Conservation (phyloP, 1,140 invertebrate species). For the Palaemon carinicauda region DNA sequence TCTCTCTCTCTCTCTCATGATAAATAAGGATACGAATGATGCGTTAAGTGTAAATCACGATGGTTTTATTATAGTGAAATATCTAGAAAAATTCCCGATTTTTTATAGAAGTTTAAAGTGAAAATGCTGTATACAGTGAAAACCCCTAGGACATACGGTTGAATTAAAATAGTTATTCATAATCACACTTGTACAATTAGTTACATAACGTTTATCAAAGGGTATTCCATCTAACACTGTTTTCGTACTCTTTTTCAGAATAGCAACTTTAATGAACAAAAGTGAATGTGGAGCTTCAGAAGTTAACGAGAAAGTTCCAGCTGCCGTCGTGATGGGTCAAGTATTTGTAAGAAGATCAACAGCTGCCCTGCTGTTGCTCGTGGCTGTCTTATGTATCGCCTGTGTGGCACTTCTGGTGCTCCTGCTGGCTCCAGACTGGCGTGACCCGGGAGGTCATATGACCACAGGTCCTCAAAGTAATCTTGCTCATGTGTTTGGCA, state of each 20-base stretch:
- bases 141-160: too few relatives aligned
- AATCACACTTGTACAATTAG: too few relatives aligned
- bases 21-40: neutral
- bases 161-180: too few relatives aligned
- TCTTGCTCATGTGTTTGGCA: neutral
- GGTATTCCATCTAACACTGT: too few relatives aligned
- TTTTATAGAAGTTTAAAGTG: too few relatives aligned
- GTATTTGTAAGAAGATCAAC: slow-evolving; percentile 49
- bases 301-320: too few relatives aligned
- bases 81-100: too few relatives aligned
- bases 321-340: slow-evolving; percentile 23
- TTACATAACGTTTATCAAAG: too few relatives aligned
- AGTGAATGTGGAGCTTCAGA: neutral
- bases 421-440: slow-evolving; percentile 38
- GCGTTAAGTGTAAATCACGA: neutral
- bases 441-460: neutral
- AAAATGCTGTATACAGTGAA: too few relatives aligned
- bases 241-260: neutral
- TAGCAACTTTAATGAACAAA: neutral
- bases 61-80: neutral
- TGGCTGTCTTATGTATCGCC: slow-evolving; percentile 31
- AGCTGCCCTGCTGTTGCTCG: slow-evolving; percentile 35
- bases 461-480: neutral
- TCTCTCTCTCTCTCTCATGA: neutral
- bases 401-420: slow-evolving; percentile 50